phyloP scores from a whole-genome alignment of 2,113 vertebrate genomes.

The Microtus oregoni region DNA sequence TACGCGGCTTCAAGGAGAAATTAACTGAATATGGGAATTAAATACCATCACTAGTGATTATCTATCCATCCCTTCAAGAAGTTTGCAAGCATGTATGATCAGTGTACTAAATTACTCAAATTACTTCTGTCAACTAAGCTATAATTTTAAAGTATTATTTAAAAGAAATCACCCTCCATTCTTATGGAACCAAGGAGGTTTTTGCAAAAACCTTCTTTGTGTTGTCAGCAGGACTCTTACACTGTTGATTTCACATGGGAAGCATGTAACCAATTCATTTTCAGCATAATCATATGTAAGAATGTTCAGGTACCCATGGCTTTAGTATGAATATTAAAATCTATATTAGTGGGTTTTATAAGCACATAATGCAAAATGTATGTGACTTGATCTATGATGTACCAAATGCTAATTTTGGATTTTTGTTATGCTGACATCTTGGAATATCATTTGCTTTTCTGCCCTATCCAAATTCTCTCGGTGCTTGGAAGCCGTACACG shows the following conservation, averaged over 20 bases:
- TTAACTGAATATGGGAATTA: conserved; percentile 30
- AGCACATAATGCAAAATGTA: background rate
- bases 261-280: conserved; percentile 37
- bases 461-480: background rate
- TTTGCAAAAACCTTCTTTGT: conserved; percentile 7
- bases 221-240: conserved; percentile 12
- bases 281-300: background rate
- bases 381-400: background rate
- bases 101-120: conserved; percentile 55
- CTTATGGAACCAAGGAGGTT: background rate
- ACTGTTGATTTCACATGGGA: conserved; percentile 52
- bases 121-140: conserved; percentile 13
- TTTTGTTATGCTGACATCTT: background rate
- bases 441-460: background rate
- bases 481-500: background rate
- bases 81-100: conserved; percentile 61
- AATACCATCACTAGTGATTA: conserved; percentile 24
- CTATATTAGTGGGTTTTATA: background rate
- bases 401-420: background rate
- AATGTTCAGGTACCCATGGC: conserved; percentile 1
- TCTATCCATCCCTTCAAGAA: conserved; percentile 31
- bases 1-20: background rate
- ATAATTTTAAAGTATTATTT: background rate
- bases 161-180: background rate
- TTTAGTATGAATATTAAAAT: background rate